These are phyloP conservation scores for Acromyrmex charruanus DNA, from an alignment of 1,140 invertebrate genomes.

Conservation along the genomic window DNA sequence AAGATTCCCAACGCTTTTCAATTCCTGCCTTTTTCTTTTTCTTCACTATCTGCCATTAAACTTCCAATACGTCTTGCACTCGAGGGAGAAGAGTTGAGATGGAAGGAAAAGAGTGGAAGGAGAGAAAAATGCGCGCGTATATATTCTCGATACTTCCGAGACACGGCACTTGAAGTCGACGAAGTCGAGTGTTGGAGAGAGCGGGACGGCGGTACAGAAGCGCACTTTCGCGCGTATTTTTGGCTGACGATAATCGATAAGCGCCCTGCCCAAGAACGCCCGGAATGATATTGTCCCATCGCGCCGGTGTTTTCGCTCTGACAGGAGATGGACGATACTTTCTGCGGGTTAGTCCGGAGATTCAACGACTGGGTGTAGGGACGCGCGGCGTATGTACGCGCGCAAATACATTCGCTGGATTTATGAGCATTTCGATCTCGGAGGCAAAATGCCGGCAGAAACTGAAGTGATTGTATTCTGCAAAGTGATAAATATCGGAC, in stretches of 20 bases:
- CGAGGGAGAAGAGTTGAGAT: conserved; percentile 8
- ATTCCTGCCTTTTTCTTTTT: conserved; percentile 16
- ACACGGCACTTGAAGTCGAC: neutral
- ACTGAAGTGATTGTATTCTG: neutral
- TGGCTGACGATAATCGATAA: conserved; percentile 71
- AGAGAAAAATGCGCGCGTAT: neutral
- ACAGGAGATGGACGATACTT: conserved; percentile 54
- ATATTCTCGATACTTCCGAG: conserved; percentile 48
- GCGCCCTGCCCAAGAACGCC: conserved; percentile 24
- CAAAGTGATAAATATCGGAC: conserved; percentile 26
- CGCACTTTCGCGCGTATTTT: conserved; percentile 71
- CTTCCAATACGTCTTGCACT: conserved; percentile 3
- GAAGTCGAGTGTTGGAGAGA: neutral
- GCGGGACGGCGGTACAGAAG: conserved; percentile 31
- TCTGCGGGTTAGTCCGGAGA: neutral
- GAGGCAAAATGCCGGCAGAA: conserved; percentile 25
- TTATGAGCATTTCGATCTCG: conserved; percentile 52
- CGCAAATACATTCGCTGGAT: conserved; percentile 34
- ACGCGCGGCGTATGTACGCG: neutral
- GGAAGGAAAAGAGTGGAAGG: neutral
- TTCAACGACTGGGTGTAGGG: conserved; percentile 27
- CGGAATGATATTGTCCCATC: conserved; percentile 50
- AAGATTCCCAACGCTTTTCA: neutral
- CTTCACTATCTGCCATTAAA: conserved; percentile 27
- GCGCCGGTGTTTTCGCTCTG: neutral